These are phyloP conservation scores for Bergia sp. DNA, from an alignment of 92 coral and sea anemone species.

Conservation along the genomic window DNA sequence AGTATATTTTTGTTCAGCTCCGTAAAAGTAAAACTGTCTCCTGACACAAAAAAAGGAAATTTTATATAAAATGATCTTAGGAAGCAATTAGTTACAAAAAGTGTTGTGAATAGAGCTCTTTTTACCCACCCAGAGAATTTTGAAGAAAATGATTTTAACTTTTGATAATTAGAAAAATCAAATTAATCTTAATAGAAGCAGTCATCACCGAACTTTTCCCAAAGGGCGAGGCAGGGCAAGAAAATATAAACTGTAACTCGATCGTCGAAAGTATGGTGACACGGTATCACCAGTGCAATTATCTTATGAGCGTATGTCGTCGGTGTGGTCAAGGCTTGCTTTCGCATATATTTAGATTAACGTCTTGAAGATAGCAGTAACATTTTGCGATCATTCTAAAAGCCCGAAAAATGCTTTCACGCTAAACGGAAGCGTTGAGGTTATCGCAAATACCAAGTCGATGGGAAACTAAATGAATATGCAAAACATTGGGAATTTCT, in stretches of 20 bases:
- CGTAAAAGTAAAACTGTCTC: neutral
- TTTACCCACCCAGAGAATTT: too few relatives aligned
- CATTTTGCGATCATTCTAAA: neutral
- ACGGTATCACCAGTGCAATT: neutral
- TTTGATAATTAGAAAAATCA: neutral
- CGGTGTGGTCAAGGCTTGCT: neutral
- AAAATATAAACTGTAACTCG: constrained; percentile 3
- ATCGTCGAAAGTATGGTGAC: constrained; percentile 20
- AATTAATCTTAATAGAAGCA: neutral
- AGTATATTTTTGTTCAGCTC: too few relatives aligned
- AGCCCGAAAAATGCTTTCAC: neutral
- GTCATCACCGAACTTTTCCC: neutral
- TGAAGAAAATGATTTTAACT: neutral
- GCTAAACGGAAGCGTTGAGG: neutral
- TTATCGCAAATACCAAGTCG: constrained; percentile 18
- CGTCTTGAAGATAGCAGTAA: constrained; percentile 1
- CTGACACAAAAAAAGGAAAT: neutral
- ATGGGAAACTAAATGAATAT: neutral
- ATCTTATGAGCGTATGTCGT: neutral
- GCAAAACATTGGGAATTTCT: neutral
- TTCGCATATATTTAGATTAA: neutral
- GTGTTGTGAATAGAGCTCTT: neutral
- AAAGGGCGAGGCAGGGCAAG: neutral
- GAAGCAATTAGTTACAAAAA: neutral
- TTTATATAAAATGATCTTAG: neutral